Percentiles rank a stretch among this genome's conserved stretches.
These are phyloP conservation scores for Xylocampa areola DNA, from an alignment of 2,888 invertebrate species.

Conservation along the genomic window DNA sequence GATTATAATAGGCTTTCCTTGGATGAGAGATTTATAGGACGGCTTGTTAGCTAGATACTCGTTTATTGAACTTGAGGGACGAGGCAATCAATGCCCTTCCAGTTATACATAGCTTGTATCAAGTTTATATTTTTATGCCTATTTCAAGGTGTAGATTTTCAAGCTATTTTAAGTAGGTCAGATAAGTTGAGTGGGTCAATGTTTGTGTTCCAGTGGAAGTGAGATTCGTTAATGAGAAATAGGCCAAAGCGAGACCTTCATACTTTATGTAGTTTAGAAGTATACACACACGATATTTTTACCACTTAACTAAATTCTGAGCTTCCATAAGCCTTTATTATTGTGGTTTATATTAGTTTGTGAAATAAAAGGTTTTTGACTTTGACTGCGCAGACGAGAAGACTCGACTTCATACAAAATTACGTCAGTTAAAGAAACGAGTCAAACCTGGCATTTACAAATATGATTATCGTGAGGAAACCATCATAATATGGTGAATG, in stretches of 20 bases:
- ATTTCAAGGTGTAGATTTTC: constrained; percentile 18
- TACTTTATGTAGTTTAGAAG: background rate
- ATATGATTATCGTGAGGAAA: no score
- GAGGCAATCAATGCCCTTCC: constrained; percentile 28
- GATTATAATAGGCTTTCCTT: constrained; percentile 39
- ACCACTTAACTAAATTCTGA: no score
- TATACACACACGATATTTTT: no score
- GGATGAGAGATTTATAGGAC: constrained; percentile 34
- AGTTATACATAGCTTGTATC: constrained; percentile 8
- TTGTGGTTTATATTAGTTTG: no score
- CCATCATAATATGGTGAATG: no score
- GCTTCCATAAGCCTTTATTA: no score
- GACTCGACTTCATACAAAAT: no score
- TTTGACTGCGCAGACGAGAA: no score
- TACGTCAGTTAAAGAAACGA: no score
- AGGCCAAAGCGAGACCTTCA: background rate
- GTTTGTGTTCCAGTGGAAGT: constrained; percentile 24
- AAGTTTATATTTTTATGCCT: constrained; percentile 15
- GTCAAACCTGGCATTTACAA: no score
- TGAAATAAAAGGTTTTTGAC: no score
- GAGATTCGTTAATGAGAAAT: background rate
- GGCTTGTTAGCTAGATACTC: constrained; percentile 3
- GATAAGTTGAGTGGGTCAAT: constrained; percentile 33
- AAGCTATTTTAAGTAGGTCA: constrained; percentile 12
- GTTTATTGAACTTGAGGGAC: constrained; percentile 36